Conservation (phyloP, 2,797 vertebrate species). For the Catharus ustulatus region DNA sequence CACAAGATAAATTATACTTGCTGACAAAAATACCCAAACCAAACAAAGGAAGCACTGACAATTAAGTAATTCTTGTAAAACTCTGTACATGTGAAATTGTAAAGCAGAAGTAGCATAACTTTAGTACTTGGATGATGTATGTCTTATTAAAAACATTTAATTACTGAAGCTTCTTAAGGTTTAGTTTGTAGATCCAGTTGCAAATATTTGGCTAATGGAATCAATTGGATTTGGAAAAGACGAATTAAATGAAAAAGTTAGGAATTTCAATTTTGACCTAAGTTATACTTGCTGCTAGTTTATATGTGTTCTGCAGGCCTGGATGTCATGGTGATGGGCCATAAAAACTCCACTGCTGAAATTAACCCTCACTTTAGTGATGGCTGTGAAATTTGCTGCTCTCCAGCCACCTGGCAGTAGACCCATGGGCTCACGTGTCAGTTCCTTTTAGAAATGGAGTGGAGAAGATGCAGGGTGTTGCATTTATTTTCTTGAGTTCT, state of each 20-base stretch:
- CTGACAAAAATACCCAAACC: not conserved
- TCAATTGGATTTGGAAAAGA: not conserved
- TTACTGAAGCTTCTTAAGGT: not conserved
- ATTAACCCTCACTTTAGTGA: not conserved
- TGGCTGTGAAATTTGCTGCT: not conserved
- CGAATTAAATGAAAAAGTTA: not conserved
- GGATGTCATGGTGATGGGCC: not conserved
- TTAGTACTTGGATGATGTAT: not conserved
- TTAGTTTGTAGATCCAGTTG: not conserved
- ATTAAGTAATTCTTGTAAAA: not conserved
- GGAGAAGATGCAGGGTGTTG: not conserved
- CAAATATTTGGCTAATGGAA: not conserved
- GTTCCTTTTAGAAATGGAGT: not conserved
- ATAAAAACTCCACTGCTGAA: not conserved
- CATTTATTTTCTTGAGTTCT: not conserved
- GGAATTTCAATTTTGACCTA: not conserved
- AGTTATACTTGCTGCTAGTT: not conserved
- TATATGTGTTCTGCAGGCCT: not conserved
- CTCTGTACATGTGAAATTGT: not conserved
- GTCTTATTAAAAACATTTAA: not conserved
- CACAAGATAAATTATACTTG: not conserved
- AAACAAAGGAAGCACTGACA: not conserved
- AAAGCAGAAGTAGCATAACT: not conserved
- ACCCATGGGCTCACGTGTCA: accelerated
- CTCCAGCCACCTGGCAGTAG: not conserved